Conservation (phyloP, 2,888 invertebrate genomes). For the Melanotus villosus region DNA sequence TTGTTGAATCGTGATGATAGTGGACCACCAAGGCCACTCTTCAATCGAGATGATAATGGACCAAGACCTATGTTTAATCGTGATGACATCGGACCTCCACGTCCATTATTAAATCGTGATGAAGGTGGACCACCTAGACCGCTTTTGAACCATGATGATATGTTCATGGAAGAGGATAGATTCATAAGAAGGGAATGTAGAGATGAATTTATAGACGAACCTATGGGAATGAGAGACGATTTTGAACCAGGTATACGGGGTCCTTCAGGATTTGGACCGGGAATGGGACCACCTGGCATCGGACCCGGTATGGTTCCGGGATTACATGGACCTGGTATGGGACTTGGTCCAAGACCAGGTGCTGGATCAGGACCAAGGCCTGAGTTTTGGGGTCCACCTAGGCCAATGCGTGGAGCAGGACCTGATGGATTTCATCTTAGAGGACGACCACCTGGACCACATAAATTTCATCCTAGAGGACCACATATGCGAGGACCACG, state of each 20-base stretch:
- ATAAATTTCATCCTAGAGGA: constrained; percentile 59
- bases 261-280: constrained; percentile 65
- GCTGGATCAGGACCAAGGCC: constrained; percentile 28
- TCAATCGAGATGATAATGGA: constrained; percentile 51
- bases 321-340: constrained; percentile 31
- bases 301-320: constrained; percentile 36
- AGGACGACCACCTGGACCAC: constrained; percentile 51
- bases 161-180: constrained; percentile 53
- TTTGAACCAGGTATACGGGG: constrained; percentile 57
- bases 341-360: constrained; percentile 32
- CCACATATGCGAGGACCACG: constrained; percentile 56
- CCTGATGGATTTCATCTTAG: constrained; percentile 58
- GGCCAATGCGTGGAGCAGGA: constrained; percentile 55
- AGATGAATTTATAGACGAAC: constrained; percentile 58
- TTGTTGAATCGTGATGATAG: constrained; percentile 48
- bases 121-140: constrained; percentile 40
- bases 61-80: constrained; percentile 27
- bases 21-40: constrained; percentile 39
- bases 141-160: constrained; percentile 44
- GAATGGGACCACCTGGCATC: constrained; percentile 49
- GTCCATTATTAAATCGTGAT: constrained; percentile 38
- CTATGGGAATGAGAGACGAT: constrained; percentile 51
- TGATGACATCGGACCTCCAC: constrained; percentile 29
- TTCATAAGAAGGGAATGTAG: constrained; percentile 57
- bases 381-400: constrained; percentile 42